Conservation (phyloP, 2,888 invertebrate genomes). For the Lysandra bellargus region DNA sequence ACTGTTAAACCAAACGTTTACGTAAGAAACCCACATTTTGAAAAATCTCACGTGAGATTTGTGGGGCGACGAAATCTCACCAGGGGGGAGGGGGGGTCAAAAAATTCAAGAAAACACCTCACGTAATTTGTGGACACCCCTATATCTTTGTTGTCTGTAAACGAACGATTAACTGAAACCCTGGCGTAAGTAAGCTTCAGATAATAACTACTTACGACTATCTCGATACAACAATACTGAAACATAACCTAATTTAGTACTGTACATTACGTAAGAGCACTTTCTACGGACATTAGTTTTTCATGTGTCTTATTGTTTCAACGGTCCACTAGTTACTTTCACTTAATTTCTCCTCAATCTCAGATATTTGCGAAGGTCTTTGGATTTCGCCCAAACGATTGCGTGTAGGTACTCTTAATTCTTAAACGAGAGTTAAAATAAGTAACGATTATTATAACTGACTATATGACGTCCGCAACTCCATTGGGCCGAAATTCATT, state of each 20-base stretch:
- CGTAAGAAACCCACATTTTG: no score
- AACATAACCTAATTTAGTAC: constrained; percentile 5
- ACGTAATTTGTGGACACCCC: no score
- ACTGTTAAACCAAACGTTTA: no score
- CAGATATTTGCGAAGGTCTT: constrained; percentile 32
- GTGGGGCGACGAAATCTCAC: no score
- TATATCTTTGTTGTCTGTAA: no score
- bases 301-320: constrained; percentile 47
- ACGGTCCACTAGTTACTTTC: constrained; percentile 55
- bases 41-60: no score
- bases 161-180: no score
- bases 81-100: no score
- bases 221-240: neutral
- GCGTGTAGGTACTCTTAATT: neutral
- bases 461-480: no score
- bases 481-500: no score
- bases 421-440: neutral
- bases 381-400: neutral
- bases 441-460: no score
- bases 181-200: neutral
- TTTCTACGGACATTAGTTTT: constrained; percentile 26
- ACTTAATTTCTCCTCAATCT: constrained; percentile 52
- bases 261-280: neutral
- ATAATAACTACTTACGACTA: neutral
- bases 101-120: no score